Conservation (phyloP, 2,113 vertebrate genomes). For the Corydoras sp. region DNA sequence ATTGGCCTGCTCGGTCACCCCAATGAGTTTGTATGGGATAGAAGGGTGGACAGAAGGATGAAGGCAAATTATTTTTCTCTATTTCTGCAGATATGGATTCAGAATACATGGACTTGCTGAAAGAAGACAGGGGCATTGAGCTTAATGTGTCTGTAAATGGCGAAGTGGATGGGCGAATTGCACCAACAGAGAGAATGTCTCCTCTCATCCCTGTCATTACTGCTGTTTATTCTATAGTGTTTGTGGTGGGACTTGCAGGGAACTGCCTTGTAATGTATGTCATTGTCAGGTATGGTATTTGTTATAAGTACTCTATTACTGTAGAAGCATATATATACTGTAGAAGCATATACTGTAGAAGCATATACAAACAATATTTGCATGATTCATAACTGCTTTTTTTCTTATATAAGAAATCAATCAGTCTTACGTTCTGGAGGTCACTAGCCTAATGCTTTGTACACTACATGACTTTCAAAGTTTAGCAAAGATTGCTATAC, state of each 20-base stretch:
- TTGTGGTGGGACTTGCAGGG: constrained; percentile 87
- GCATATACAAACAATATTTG: too few species aligned
- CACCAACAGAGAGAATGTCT: constrained; percentile 72
- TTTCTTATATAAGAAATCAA: neutral
- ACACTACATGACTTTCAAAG: too few species aligned
- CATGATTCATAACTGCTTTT: neutral
- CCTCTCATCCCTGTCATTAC: constrained; percentile 89
- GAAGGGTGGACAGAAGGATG: too few species aligned
- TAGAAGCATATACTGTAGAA: too few species aligned
- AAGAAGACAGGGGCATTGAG: constrained; percentile 58
- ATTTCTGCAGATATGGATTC: constrained; percentile 55
- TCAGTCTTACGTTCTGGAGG: neutral
- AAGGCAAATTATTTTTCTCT: constrained; percentile 10
- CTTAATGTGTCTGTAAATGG: constrained; percentile 51
- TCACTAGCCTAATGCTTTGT: too few species aligned
- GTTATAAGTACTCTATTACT: neutral
- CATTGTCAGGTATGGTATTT: constrained; percentile 84
- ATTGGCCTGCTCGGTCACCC: too few species aligned
- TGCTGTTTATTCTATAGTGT: constrained; percentile 87
- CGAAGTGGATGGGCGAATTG: constrained; percentile 50
- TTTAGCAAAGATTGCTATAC: too few species aligned
- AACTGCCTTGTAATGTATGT: constrained; percentile 98
- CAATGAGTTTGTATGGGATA: too few species aligned
- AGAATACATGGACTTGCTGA: constrained; percentile 58
- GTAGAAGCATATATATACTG: too few species aligned